Percentiles rank a stretch among this genome's conserved stretches.
Conservation (phyloP, 2,888 invertebrate species). For the Elegia similella region DNA sequence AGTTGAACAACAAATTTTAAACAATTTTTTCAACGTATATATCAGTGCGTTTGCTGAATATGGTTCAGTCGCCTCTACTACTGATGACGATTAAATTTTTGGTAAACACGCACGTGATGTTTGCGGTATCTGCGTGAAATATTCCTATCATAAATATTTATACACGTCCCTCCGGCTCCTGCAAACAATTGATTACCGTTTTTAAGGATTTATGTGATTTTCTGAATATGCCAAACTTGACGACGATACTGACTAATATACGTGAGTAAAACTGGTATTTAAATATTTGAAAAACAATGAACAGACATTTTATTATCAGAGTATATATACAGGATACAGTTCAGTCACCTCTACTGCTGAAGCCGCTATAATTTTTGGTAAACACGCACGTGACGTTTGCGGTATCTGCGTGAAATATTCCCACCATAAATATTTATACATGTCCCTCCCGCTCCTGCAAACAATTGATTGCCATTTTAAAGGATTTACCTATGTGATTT, state of each 20-base stretch:
- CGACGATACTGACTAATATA: too few species aligned
- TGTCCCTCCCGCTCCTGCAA: slow-evolving; percentile 32
- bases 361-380: too few species aligned
- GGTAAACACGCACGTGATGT: slow-evolving; percentile 33
- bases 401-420: slow-evolving; percentile 51
- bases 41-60: neutral
- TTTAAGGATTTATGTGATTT: too few species aligned
- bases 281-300: too few species aligned
- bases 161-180: slow-evolving; percentile 36
- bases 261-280: too few species aligned
- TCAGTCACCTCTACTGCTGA: too few species aligned
- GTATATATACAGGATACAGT: too few species aligned
- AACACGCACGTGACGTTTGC: slow-evolving; percentile 16
- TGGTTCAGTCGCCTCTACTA: slow-evolving; percentile 22
- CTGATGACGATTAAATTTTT: slow-evolving; percentile 48
- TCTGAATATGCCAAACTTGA: too few species aligned
- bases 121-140: slow-evolving; percentile 46
- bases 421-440: slow-evolving; percentile 52
- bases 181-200: slow-evolving; percentile 35
- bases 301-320: too few species aligned
- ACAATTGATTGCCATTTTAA: slow-evolving; percentile 33
- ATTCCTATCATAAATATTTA: slow-evolving; percentile 53
- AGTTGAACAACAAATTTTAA: too few species aligned
- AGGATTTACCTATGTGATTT: too few species aligned
- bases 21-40: too few species aligned